Percentiles rank a stretch among this genome's conserved stretches.
Evolutionary conservation across 2,797 vertebrate species (phyloP).

Genomic region (Ptychadena robeensis): DNA sequence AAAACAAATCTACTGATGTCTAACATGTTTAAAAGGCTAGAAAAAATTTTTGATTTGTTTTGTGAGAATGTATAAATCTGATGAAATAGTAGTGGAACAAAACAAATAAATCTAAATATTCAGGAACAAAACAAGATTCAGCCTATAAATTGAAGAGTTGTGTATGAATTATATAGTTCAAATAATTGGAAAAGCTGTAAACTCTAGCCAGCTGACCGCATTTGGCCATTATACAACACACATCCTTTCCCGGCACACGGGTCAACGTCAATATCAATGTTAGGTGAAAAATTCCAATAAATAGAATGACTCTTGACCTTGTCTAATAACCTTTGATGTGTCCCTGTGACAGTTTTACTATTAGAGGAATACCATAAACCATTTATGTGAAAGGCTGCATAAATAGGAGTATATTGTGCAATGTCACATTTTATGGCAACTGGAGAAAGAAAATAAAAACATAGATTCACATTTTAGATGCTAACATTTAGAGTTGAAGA

Average conservation of each 20-base stretch:
- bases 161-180: constrained; percentile 16
- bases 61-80: neutral
- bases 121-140: neutral
- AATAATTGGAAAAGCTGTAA: neutral
- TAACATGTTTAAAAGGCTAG: no score
- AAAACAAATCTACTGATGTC: no score
- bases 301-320: constrained; percentile 28
- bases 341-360: constrained; percentile 22
- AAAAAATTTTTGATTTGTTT: no score
- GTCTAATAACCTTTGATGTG: constrained; percentile 14
- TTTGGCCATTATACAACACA: neutral
- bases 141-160: neutral
- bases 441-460: no score
- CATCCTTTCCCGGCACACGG: constrained; percentile 3
- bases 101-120: neutral
- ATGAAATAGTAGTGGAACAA: neutral
- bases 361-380: constrained; percentile 7
- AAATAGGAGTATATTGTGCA: constrained; percentile 8
- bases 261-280: constrained; percentile 41
- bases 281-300: constrained; percentile 27
- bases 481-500: no score
- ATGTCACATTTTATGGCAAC: constrained; percentile 3
- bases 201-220: constrained; percentile 8
- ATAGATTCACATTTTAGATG: no score
- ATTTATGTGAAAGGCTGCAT: constrained; percentile 19